Evolutionary conservation across 2,113 vertebrate genomes (phyloP).

Genomic region (Oncorhynchus mykiss): DNA sequence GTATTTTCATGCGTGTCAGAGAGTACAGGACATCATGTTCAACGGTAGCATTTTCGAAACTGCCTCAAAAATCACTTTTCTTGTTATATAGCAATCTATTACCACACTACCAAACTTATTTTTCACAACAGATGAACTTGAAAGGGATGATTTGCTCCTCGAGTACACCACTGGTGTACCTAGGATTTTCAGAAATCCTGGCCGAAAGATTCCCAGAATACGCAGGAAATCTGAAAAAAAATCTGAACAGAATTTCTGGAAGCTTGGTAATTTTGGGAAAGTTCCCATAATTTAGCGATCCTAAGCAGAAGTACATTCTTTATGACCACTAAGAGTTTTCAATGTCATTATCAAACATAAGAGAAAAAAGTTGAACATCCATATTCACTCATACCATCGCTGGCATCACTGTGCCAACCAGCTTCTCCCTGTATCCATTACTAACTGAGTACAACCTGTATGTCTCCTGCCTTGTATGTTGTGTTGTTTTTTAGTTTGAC

Average conservation of each 20-base stretch:
- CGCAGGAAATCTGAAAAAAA: too few relatives aligned
- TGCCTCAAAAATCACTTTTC: background rate
- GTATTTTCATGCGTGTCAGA: conserved; percentile 18
- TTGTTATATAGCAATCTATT: background rate
- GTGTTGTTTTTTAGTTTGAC: too few relatives aligned
- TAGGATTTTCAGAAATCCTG: too few relatives aligned
- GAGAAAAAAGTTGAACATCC: background rate
- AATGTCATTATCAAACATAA: background rate
- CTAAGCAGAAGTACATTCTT: conserved; percentile 14
- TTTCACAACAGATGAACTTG: conserved; percentile 29
- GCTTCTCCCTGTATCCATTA: too few relatives aligned
- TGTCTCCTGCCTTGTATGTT: too few relatives aligned
- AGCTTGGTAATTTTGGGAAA: too few relatives aligned
- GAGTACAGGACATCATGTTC: background rate
- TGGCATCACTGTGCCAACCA: background rate
- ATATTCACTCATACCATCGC: background rate
- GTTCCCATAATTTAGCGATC: too few relatives aligned
- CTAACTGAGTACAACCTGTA: too few relatives aligned
- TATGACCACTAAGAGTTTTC: background rate
- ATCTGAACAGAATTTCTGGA: too few relatives aligned
- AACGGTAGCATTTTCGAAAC: background rate
- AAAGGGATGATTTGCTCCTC: conserved; percentile 20
- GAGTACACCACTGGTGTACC: conserved; percentile 4
- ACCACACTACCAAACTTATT: conserved; percentile 19
- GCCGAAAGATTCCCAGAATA: too few relatives aligned